Conservation (phyloP, 2,888 invertebrate species). For the Capitulum mitella region DNA sequence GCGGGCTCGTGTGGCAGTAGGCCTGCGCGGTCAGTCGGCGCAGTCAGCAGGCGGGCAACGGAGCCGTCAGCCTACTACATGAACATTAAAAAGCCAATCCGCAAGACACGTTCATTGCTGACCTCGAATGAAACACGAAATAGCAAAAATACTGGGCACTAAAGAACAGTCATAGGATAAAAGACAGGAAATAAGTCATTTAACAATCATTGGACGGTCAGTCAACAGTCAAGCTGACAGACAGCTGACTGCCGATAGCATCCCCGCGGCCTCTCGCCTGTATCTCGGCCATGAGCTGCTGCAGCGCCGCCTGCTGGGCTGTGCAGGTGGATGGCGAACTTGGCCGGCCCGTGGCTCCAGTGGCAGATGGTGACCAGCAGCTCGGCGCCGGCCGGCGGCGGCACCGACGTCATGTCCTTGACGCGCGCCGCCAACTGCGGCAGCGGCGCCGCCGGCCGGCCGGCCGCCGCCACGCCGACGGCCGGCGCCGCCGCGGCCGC, state of each 20-base stretch:
- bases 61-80: no score
- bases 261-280: no score
- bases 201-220: no score
- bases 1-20: conserved; percentile 36
- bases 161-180: no score
- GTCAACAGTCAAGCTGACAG: no score
- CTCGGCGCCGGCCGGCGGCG: conserved; percentile 13
- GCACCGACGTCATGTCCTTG: background rate
- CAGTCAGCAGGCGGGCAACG: background rate
- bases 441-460: conserved; percentile 38
- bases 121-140: no score
- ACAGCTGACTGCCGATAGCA: no score
- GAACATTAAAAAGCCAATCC: no score
- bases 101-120: no score
- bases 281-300: background rate
- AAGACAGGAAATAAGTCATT: no score
- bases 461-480: conserved; percentile 33
- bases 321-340: background rate
- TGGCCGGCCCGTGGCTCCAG: conserved; percentile 8
- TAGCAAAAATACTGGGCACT: no score
- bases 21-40: conserved; percentile 27
- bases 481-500: no score
- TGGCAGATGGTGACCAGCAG: background rate
- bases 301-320: background rate
- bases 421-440: conserved; percentile 36